Evolutionary conservation across 2,113 vertebrate genomes (phyloP).

Genomic region (Nettapus auritus): DNA sequence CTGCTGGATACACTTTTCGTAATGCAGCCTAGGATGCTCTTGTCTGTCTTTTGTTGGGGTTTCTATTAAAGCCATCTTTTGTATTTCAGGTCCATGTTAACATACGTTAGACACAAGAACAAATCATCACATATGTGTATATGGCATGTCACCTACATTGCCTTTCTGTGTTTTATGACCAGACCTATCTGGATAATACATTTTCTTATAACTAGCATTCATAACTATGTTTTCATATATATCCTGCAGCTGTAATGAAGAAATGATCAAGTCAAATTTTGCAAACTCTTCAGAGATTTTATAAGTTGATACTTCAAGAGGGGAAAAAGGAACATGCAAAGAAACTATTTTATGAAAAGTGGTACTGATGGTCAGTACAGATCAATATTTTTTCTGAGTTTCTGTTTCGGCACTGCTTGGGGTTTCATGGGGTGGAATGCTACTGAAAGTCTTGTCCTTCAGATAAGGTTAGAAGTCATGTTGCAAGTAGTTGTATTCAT

Average conservation of each 20-base stretch:
- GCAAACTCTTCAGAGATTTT: background rate
- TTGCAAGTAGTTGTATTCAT: background rate
- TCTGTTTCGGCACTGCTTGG: background rate
- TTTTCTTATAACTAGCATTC: background rate
- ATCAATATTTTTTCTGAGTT: background rate
- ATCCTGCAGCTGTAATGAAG: background rate
- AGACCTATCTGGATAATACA: background rate
- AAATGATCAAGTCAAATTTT: background rate
- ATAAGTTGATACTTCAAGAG: background rate
- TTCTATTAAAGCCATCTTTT: background rate
- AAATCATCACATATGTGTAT: background rate
- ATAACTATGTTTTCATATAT: background rate
- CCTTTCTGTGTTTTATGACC: background rate
- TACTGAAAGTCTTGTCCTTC: background rate
- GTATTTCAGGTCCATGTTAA: accelerated
- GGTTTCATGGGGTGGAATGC: background rate
- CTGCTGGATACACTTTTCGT: background rate
- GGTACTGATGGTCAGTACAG: background rate
- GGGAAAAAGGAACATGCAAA: background rate
- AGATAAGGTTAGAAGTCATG: background rate
- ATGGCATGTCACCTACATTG: background rate
- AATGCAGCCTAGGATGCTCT: accelerated
- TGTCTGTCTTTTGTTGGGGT: accelerated
- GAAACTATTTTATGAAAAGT: background rate
- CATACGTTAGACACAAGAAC: background rate